phyloP scores from a whole-genome alignment of 1,140 invertebrate genomes.

The Mamestra configurata region DNA sequence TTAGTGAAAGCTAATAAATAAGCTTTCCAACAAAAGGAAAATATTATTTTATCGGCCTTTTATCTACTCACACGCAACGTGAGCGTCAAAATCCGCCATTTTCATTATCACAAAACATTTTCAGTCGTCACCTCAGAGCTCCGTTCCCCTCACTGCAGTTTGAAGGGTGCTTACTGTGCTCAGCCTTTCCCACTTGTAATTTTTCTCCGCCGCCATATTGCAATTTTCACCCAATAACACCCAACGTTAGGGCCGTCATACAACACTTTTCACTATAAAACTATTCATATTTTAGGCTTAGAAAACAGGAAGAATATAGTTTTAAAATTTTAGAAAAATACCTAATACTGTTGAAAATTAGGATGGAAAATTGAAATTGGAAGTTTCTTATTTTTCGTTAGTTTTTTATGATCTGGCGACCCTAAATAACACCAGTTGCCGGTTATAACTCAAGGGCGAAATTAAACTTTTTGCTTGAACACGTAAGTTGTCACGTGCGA shows the following conservation, averaged over 20 bases:
- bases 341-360: neutral
- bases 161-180: conserved; percentile 54
- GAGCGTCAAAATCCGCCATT: conserved; percentile 45
- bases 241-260: conserved; percentile 43
- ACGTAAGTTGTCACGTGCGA: conserved; percentile 70
- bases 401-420: conserved; percentile 30
- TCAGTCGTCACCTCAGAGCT: conserved; percentile 42
- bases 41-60: conserved; percentile 22
- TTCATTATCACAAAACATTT: conserved; percentile 49
- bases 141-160: conserved; percentile 49
- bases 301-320: neutral
- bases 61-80: conserved; percentile 23
- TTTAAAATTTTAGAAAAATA: no score
- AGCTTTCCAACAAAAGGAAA: conserved; percentile 18
- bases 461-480: conserved; percentile 76
- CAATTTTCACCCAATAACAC: conserved; percentile 71
- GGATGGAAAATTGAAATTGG: neutral
- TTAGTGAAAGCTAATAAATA: neutral
- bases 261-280: neutral
- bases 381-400: neutral
- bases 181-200: conserved; percentile 75
- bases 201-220: conserved; percentile 72
- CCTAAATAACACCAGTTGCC: conserved; percentile 62
- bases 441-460: conserved; percentile 75
- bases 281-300: conserved; percentile 7